A percentile compares a stretch with the other conserved stretches of the same genome.
Conservation (phyloP, 2,797 vertebrate genomes). For the Darevskia nairensis region DNA sequence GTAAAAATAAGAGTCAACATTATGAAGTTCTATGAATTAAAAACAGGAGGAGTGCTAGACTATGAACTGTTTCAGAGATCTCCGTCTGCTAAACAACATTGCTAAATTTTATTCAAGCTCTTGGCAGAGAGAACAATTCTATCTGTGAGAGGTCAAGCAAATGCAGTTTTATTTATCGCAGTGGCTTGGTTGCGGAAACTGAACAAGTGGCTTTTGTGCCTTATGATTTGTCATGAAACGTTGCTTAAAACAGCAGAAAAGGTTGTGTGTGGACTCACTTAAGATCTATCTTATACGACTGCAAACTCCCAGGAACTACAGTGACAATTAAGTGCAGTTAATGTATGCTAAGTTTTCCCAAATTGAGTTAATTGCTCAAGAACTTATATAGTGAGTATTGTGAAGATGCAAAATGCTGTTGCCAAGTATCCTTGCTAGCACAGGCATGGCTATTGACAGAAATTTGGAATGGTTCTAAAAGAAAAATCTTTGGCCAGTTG, state of each 20-base stretch:
- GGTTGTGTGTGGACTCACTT: slow-evolving; percentile 48
- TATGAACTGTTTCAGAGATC: slow-evolving; percentile 10
- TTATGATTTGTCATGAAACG: slow-evolving; percentile 50
- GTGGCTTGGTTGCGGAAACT: not conserved
- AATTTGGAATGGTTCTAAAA: slow-evolving; percentile 59
- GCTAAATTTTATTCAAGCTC: slow-evolving; percentile 23
- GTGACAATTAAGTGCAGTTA: slow-evolving; percentile 55
- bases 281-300: slow-evolving; percentile 30
- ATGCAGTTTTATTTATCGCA: slow-evolving; percentile 42
- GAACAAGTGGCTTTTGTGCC: not conserved
- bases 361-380: slow-evolving; percentile 58
- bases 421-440: slow-evolving; percentile 43
- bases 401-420: slow-evolving; percentile 37
- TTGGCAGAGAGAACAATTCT: slow-evolving; percentile 12
- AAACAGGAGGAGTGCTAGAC: not conserved
- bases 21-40: slow-evolving; percentile 18
- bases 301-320: slow-evolving; percentile 15
- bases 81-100: slow-evolving; percentile 20
- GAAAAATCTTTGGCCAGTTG: slow-evolving; percentile 58
- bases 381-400: slow-evolving; percentile 19
- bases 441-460: slow-evolving; percentile 39
- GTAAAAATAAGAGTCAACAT: not conserved
- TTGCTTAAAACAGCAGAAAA: slow-evolving; percentile 51
- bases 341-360: slow-evolving; percentile 33
- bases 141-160: not conserved